Evolutionary conservation across 1,140 invertebrate genomes (phyloP).

Genomic region (Drosophila trapezifrons): DNA sequence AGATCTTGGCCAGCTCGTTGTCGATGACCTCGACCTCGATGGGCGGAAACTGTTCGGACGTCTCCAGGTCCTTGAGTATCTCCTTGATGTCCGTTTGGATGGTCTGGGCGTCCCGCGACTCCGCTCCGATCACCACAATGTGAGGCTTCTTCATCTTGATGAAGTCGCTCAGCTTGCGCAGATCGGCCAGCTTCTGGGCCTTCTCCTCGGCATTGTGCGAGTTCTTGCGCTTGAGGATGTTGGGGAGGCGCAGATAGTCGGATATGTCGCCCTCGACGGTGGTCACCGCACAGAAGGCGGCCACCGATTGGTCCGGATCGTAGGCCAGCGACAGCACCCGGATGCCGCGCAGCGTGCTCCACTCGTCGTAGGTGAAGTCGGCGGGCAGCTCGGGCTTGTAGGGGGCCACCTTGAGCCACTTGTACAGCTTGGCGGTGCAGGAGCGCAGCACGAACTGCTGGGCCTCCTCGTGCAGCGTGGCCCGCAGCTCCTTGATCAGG

Average conservation of each 20-base stretch:
- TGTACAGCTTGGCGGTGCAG: slow-evolving; percentile 93
- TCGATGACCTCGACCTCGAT: slow-evolving; percentile 96
- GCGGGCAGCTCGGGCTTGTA: slow-evolving; percentile 87
- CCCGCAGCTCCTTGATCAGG: slow-evolving; percentile 93
- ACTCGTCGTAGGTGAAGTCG: slow-evolving; percentile 95
- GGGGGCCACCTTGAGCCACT: slow-evolving; percentile 96
- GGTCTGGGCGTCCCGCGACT: slow-evolving; percentile 94
- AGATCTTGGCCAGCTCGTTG: slow-evolving; percentile 95
- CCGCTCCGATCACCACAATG: slow-evolving; percentile 94
- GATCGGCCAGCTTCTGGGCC: slow-evolving; percentile 90
- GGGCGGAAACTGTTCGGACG: slow-evolving; percentile 94
- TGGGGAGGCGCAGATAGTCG: slow-evolving; percentile 94
- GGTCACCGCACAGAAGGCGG: slow-evolving; percentile 94
- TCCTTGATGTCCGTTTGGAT: slow-evolving; percentile 93
- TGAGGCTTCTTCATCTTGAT: slow-evolving; percentile 97
- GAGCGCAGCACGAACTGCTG: slow-evolving; percentile 95
- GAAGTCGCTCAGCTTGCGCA: slow-evolving; percentile 93
- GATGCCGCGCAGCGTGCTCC: slow-evolving; percentile 93
- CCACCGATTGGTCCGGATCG: slow-evolving; percentile 91
- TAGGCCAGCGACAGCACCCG: slow-evolving; percentile 95
- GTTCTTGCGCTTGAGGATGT: slow-evolving; percentile 93
- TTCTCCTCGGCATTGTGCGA: slow-evolving; percentile 90
- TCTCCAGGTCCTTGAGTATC: slow-evolving; percentile 90
- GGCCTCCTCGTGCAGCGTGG: slow-evolving; percentile 92
- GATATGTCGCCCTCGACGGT: slow-evolving; percentile 95